These are phyloP conservation scores for Perodicticus potto DNA, from an alignment of 2,797 vertebrate species.

Conservation along the genomic window DNA sequence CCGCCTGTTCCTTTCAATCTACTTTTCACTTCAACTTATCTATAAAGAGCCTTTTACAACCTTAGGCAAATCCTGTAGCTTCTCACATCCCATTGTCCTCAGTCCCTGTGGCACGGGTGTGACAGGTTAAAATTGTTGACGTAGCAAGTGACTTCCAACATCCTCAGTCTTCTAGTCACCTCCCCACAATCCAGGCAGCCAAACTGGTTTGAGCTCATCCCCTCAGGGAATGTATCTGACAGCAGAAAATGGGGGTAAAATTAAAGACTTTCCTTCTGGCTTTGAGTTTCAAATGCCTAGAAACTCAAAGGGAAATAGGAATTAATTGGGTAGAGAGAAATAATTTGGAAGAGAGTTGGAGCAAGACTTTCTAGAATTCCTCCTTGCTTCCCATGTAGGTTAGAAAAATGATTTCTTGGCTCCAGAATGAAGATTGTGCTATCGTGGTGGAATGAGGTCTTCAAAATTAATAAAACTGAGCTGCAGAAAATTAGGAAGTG, in stretches of 20 bases:
- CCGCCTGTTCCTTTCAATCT: background rate
- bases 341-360: slow-evolving; percentile 21
- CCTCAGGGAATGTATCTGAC: background rate
- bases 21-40: background rate
- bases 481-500: background rate
- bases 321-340: slow-evolving; percentile 5
- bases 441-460: background rate
- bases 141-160: background rate
- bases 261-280: background rate
- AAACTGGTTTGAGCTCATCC: background rate
- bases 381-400: background rate
- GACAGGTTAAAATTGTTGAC: background rate
- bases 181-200: background rate
- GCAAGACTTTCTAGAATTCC: background rate
- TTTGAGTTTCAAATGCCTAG: slow-evolving; percentile 44
- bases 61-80: background rate
- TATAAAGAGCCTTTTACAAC: background rate
- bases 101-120: background rate
- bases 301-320: background rate
- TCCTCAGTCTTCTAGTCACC: background rate
- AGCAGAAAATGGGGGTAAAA: background rate
- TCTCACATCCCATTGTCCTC: background rate
- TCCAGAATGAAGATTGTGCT: slow-evolving; percentile 16
- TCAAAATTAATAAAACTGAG: slow-evolving; percentile 14
- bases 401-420: background rate